These are phyloP conservation scores for Apteryx owenii DNA, from an alignment of 2,113 vertebrate species.

Conservation along the genomic window DNA sequence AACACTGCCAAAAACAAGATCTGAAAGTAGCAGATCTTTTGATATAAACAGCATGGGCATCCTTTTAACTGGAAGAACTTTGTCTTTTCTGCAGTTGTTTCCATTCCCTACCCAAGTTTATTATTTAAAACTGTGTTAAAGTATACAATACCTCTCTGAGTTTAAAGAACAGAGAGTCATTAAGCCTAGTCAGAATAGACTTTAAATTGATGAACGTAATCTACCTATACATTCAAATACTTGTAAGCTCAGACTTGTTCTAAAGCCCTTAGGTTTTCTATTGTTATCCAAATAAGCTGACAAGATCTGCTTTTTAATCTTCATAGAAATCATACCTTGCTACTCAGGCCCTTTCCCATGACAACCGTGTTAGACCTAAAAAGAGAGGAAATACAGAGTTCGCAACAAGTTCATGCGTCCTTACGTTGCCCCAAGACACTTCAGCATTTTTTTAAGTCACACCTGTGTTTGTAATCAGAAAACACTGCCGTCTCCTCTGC, in stretches of 20 bases:
- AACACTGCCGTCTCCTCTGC: not conserved
- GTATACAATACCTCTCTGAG: not conserved
- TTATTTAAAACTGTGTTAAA: not conserved
- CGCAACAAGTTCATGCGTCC: conserved; percentile 15
- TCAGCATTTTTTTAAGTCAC: conserved; percentile 26
- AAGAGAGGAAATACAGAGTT: conserved; percentile 60
- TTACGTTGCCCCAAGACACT: conserved; percentile 46
- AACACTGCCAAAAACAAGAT: not conserved
- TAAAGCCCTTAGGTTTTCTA: conserved; percentile 45
- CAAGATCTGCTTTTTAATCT: conserved; percentile 62
- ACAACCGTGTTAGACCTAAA: not conserved
- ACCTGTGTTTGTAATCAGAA: conserved; percentile 21
- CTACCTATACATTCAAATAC: not conserved
- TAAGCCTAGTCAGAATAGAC: not conserved
- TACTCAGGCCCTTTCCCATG: conserved; percentile 25
- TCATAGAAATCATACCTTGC: conserved; percentile 21
- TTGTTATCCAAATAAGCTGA: conserved; percentile 52
- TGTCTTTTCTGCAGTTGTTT: not conserved
- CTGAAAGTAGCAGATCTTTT: not conserved
- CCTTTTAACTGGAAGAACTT: not conserved
- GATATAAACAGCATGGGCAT: not conserved
- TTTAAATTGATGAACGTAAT: not conserved
- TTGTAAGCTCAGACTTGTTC: conserved; percentile 46
- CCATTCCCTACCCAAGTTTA: not conserved
- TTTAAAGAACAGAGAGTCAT: not conserved